A percentile compares a stretch with the other conserved stretches of the same genome.
Evolutionary conservation across 2,113 vertebrate species (phyloP).

Genomic region (Mohoua ochrocephala): DNA sequence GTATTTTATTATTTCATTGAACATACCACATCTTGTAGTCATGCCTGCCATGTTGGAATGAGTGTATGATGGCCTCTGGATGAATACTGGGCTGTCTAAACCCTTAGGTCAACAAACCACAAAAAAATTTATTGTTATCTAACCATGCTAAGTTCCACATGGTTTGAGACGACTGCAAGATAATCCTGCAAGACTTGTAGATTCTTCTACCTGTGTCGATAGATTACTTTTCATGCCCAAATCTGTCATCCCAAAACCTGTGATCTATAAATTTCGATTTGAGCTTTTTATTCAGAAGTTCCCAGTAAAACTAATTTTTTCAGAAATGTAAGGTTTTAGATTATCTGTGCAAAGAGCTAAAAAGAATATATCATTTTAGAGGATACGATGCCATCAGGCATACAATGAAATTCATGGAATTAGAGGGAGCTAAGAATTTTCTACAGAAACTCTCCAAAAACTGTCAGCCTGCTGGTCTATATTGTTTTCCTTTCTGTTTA

Average conservation of each 20-base stretch:
- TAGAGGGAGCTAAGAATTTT: background rate
- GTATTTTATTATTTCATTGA: background rate
- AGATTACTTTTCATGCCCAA: background rate
- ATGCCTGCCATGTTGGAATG: background rate
- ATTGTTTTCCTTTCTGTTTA: background rate
- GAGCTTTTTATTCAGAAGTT: background rate
- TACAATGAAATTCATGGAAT: background rate
- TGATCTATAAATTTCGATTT: background rate
- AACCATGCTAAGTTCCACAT: background rate
- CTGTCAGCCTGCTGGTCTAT: background rate
- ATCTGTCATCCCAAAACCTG: background rate
- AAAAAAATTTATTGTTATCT: background rate
- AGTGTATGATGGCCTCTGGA: background rate
- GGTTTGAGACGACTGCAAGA: background rate
- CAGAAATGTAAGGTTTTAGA: background rate
- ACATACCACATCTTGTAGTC: background rate
- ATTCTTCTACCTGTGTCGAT: background rate
- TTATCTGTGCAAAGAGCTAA: background rate
- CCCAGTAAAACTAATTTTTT: background rate
- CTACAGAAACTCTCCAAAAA: background rate
- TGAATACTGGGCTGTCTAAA: background rate
- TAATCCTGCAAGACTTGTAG: background rate
- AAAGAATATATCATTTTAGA: background rate
- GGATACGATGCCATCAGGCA: background rate
- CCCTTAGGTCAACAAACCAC: background rate